Evolutionary conservation across 2,888 invertebrate genomes (phyloP), one percentile per base, ranked within the genome.

Genomic region (Andrena fulva): DNA sequence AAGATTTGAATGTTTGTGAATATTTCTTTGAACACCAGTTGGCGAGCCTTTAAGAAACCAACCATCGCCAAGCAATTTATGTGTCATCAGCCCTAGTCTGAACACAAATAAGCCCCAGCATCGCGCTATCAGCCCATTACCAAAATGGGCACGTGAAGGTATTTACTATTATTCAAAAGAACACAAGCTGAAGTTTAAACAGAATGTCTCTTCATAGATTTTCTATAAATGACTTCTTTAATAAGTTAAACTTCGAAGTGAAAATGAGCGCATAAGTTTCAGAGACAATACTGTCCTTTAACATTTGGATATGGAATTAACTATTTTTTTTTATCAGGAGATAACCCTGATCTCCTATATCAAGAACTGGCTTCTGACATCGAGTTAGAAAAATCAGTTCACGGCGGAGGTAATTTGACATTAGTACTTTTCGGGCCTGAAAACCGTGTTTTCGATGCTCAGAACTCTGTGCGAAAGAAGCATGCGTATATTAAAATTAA

Each of bases 141-240:
- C 96, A 74, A 95, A 95, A 91, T 95, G 95, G 95, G 95, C 95
- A 76, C 94, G 95, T 95, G 92, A 92, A 92, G 95, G 95, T 95
- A 95, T 90, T 90, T 84, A 83, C 71, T 7, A 80, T 70, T 63
- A 54, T 64, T 72, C 10, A 24, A 59, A 75, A 71, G 80, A 29
- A 29, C 68, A 60, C 35, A 63, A 69, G 69, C n/a, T 24, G 48
- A 73, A 24, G 35, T 42, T 71, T n/a, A 48, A 50, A 68, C 8
- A 16, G 33, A 56, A 20, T 67, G 33, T 42, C 6, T 59, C 24
- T 50, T 12, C 42, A 10, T 33, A 29, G 48, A 24, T 10, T 66
- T 62, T 63, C 7, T 24, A 60, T 67, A 33, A 54, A 42, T 33
- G 35, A 64, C 20, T 35, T 60, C n/a, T 24, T 4, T 8, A 56